phyloP scores from a whole-genome alignment of 92 coral and sea anemone species.

The Siderastrea siderea region DNA sequence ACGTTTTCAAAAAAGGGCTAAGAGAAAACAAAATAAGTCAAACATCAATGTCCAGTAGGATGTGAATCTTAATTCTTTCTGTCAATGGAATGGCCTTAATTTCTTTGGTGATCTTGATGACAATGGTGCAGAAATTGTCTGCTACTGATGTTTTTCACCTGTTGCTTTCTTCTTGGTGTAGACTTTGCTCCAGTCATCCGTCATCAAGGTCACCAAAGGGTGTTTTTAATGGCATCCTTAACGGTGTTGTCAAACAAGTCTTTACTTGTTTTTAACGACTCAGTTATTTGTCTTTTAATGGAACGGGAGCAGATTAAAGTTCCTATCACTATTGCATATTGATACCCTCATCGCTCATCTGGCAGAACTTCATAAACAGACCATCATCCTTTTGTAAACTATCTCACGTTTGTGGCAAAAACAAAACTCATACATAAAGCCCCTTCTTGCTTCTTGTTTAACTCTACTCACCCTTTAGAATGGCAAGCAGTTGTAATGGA shows the following conservation, averaged over 20 bases:
- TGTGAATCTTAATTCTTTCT: slow-evolving; percentile 12
- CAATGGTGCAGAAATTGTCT: slow-evolving; percentile 58
- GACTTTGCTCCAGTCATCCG: slow-evolving; percentile 71
- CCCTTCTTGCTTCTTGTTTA: neutral
- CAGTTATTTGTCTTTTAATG: neutral
- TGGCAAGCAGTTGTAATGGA: neutral
- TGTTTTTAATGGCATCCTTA: slow-evolving; percentile 32
- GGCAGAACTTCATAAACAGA: slow-evolving; percentile 5
- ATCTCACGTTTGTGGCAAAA: slow-evolving; percentile 2
- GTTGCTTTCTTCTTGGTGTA: slow-evolving; percentile 58
- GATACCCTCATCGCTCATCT: slow-evolving; percentile 51
- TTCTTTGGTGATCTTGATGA: slow-evolving; percentile 44
- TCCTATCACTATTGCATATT: slow-evolving; percentile 52
- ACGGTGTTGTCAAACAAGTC: slow-evolving; percentile 22
- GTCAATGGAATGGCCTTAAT: slow-evolving; percentile 46
- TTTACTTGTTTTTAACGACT: slow-evolving; percentile 9
- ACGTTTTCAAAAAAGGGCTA: slow-evolving; percentile 5
- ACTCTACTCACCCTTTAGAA: neutral
- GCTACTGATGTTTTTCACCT: slow-evolving; percentile 24
- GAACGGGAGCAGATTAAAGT: slow-evolving; percentile 35
- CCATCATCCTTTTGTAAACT: neutral
- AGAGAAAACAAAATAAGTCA: slow-evolving; percentile 29
- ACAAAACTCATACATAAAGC: neutral
- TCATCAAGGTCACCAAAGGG: slow-evolving; percentile 33
- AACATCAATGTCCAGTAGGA: slow-evolving; percentile 20